Percentiles rank a stretch among this genome's conserved stretches.
phyloP scores from a whole-genome alignment of 1,140 invertebrate species.

The Tribolium castaneum region DNA sequence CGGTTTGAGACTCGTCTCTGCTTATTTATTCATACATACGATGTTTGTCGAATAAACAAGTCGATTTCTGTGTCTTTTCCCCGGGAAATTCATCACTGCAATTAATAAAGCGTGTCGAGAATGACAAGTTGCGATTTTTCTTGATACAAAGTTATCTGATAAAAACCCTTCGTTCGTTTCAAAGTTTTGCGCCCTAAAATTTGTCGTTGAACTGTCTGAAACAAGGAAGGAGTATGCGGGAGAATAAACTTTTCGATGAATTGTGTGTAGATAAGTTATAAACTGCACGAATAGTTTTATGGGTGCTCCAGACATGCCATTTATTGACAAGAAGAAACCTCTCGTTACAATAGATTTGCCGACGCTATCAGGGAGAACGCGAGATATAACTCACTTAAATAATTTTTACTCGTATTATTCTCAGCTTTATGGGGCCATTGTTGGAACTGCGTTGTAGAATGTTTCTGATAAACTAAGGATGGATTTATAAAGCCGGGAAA shows the following conservation, averaged over 20 bases:
- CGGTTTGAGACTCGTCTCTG: not conserved
- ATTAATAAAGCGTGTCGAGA: not conserved
- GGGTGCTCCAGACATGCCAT: conserved; percentile 17
- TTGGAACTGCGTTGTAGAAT: not conserved
- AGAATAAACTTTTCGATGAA: conserved; percentile 16
- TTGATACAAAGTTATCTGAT: not conserved
- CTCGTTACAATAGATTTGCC: not conserved
- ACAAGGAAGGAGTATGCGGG: not conserved
- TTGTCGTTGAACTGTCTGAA: not conserved
- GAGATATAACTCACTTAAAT: not conserved
- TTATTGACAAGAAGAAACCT: not conserved
- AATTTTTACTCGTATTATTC: not conserved
- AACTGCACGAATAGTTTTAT: conserved; percentile 18
- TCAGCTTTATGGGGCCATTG: not conserved
- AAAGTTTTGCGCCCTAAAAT: not conserved
- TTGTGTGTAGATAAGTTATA: conserved; percentile 26
- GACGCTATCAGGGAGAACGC: not conserved
- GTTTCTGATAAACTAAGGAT: conserved; percentile 3
- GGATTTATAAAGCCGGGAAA: conserved; percentile 8
- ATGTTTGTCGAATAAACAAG: conserved; percentile 18
- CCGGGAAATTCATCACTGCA: not conserved
- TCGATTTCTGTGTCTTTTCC: not conserved
- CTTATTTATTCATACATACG: conserved; percentile 4
- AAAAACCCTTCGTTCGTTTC: not conserved
- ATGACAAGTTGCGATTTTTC: not conserved